Percentiles rank a stretch among this genome's conserved stretches.
Conservation (phyloP, 2,888 invertebrate species). For the Tetranychus truncatus region DNA sequence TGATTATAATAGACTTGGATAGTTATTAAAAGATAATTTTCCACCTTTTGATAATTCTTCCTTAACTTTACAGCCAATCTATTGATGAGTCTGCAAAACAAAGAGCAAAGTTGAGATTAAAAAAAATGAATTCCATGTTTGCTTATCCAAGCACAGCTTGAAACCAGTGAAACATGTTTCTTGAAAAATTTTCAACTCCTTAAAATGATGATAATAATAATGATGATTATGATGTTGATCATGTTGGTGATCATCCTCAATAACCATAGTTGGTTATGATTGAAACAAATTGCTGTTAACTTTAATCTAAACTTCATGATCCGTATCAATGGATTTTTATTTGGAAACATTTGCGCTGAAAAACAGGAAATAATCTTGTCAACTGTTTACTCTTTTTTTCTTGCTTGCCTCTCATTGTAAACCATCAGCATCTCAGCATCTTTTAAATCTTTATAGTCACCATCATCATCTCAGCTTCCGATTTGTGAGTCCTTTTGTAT, state of each 20-base stretch:
- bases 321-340: slow-evolving; percentile 1
- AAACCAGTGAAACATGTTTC: not conserved
- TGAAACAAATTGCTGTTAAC: not conserved
- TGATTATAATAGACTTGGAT: too few species aligned
- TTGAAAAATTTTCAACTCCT: not conserved
- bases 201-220: not conserved
- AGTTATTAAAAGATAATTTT: too few species aligned
- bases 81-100: too few species aligned
- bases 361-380: not conserved
- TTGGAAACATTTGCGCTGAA: not conserved
- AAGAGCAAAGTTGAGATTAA: not conserved
- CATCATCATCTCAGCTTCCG: not conserved
- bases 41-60: too few species aligned
- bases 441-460: not conserved
- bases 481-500: not conserved
- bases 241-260: not conserved
- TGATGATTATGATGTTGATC: not conserved
- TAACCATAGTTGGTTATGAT: not conserved
- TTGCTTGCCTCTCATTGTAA: not conserved
- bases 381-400: not conserved
- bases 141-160: not conserved
- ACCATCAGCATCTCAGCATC: not conserved
- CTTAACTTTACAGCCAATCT: too few species aligned
- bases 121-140: not conserved
- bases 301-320: not conserved